Base-by-base conservation (phyloP, 2,113 vertebrate genomes). In the Camelus bactrianus region DNA sequence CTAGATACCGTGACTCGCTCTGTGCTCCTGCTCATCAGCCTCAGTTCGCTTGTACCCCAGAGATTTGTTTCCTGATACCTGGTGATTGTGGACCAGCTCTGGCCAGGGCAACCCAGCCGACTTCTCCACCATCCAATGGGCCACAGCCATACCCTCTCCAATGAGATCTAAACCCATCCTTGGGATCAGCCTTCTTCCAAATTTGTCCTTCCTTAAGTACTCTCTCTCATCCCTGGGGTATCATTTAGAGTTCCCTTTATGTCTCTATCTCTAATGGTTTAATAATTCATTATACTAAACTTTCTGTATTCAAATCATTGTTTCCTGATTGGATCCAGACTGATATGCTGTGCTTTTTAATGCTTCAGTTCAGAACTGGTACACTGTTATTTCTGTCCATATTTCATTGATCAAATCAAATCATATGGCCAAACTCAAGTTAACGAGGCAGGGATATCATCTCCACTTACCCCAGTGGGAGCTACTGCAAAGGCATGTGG, bases 211-310 rank as follows among this genome's bases (percentile, higher is more conserved):
- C n/a, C 35, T 73, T 84, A 60, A 73, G 28, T 60, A 28, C 9
- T 50, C 42, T 52, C 17, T 81, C 56, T 42, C 6, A 42, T 54
- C 35, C 15, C 14, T 85, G n/a, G 20, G 14, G 50, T 89, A 50
- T 89, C 60, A 58, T 77, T 92, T 50, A 92, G 35, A 48, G 26
- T 75, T 91, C 17, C 30, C 50, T 93, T 94, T 94, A 48, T 60
- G 26, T 88, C 38, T 94, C 48, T 46, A 20, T 76, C 67, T 73
- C 8, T 64, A 30, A 35, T 30, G 35, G 56, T 73, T 64, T 65
- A 87, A 64, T 64, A 92, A 72, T 62, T 60, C 70, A 24, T 81
- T 80, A 62, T 30, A 56, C 85, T 65, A 26, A 64, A 72, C 52
- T 62, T 70, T 38, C 32, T 64, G 19, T 72, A 38, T 87, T 73